Evolutionary conservation across 2,113 vertebrate species (phyloP), one percentile per base, ranked within the genome.

Genomic region (Orycteropus afer): DNA sequence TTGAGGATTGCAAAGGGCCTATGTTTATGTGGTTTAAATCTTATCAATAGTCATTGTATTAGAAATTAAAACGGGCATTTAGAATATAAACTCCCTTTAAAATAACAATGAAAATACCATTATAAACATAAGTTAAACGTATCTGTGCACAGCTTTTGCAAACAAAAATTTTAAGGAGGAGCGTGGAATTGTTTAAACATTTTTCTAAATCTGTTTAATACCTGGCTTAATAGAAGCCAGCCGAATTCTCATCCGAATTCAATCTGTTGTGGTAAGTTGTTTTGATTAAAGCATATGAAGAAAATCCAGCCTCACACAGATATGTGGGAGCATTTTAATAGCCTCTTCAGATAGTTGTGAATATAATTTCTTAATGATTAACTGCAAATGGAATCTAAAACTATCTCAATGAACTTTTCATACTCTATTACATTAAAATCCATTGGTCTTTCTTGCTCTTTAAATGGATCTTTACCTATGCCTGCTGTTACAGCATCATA

Each of bases 1-100:
- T 47, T 13, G 5, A 81, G n/a, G n/a, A 47, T 10, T n/a, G 13
- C 12, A 9, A 71, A 59, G 7, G 13, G 7, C 47, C 77, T 65
- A 47, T 85, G 47, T 63, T 65, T 27, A 27, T 69, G 25, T 67
- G 67, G 23, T 77, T 83, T 95, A 37, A 22, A 29, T 63, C 42
- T n/a, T 49, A 37, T 76, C 77, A 89, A 23, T 27, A 85, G 12
- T 67, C 32, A 65, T 34, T 51, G 29, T 86, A 51, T 65, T 53
- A 71, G 47, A 84, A 51, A 63, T 82, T 34, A 96, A 96, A 86
- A 67, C 53, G 42, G 55, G 86, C 14, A 55, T 90, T 94, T 89
- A 5, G 65, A 91, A 69, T 67, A 76, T 37, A 23, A 27, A 76
- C 37, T 86, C 18, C 67, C 57, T 76, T 93, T 18, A 55, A 91